Base-by-base conservation (phyloP, 2,797 vertebrate species). In the Gymnopithys bicolor region DNA sequence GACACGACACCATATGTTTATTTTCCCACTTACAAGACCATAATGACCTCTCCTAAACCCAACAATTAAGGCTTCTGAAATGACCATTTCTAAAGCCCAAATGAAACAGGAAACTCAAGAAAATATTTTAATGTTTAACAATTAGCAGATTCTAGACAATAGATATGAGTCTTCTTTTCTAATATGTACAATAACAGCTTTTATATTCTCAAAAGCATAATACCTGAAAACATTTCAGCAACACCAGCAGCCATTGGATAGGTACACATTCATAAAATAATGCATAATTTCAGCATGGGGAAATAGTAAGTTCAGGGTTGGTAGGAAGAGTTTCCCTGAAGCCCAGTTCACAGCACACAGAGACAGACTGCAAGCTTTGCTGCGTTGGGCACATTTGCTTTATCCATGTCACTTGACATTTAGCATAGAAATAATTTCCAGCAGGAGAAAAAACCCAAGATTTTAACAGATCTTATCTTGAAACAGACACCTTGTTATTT, bases 211-310 rank as follows among this genome's bases (percentile, higher is more conserved):
- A 74, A 35, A 82, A 63, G 19, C 4, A 1, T 43, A 84, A 63
- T 13, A 69, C 43, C 25, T 35, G n/a, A 76, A 89, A 93, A 55
- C 6, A 64, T 67, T 86, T 76, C 58, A 90, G 32, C 43, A 82
- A 69, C 43, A 89, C 4, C 19, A 77, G 24, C 22, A 78, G 64
- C 21, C 16, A 51, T 21, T 58, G 35, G 11, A 18, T 52, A 83
- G n/a, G n/a, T 53, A 43, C 3, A 14, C 27, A 68, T 53, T 51
- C 28, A 82, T 30, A 67, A 77, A 93, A 53, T 5, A n/a, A 83
- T 8, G 5, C 2, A 5, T 12, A 23, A 60, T 85, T 89, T 87
- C 48, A 67, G 60, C 27, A 67, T 10, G 4, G 2, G 8, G 7
- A 85, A 87, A 73, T 24, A 69, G 45, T 32, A 45, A 88, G 55